Evolutionary conservation across 2,797 vertebrate genomes (phyloP).

Genomic region (Pteronotus mesoamericanus): DNA sequence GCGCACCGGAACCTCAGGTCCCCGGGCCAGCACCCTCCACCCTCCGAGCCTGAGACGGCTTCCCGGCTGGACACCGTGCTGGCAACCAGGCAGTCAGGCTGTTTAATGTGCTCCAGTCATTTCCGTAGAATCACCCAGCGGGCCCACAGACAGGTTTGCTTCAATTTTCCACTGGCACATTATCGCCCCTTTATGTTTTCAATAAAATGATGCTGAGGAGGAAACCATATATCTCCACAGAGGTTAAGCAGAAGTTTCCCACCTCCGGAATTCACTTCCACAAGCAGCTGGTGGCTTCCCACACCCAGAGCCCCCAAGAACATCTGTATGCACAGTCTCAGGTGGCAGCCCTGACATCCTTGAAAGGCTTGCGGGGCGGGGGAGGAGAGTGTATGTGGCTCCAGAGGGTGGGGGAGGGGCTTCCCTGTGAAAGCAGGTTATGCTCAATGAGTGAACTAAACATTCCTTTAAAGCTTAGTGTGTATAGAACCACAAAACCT

Average conservation of each 20-base stretch:
- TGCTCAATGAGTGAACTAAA: background rate
- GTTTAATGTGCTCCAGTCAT: background rate
- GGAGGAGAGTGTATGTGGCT: background rate
- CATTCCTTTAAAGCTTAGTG: background rate
- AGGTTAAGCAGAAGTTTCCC: background rate
- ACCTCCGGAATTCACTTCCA: background rate
- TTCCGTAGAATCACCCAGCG: slow-evolving; percentile 34
- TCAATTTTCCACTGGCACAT: background rate
- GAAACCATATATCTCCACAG: background rate
- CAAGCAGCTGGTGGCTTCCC: background rate
- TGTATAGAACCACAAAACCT: background rate
- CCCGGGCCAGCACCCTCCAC: background rate
- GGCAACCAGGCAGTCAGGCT: background rate
- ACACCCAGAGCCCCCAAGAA: background rate
- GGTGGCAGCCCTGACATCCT: too few relatives aligned
- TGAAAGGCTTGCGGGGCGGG: background rate
- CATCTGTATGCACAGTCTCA: background rate
- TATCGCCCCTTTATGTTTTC: slow-evolving; percentile 57
- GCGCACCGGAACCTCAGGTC: background rate
- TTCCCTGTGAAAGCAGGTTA: background rate
- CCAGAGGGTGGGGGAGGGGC: background rate
- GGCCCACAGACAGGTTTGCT: slow-evolving; percentile 51
- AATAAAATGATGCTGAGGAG: background rate
- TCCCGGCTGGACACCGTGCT: background rate
- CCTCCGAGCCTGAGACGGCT: background rate